Conservation (phyloP, 2,113 vertebrate species). For the Eclectus roratus region DNA sequence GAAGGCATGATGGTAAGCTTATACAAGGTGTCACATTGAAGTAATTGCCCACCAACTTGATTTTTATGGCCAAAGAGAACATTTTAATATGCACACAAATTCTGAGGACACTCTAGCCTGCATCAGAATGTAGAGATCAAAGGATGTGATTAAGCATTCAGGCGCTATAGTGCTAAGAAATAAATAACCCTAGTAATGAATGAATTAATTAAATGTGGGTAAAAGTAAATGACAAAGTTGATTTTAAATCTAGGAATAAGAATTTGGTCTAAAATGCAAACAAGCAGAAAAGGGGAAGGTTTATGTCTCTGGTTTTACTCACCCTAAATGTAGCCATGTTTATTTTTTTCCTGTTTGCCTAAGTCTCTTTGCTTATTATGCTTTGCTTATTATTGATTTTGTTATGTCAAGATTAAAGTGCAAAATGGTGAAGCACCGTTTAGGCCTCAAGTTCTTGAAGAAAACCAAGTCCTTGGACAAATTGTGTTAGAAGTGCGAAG, state of each 20-base stretch:
- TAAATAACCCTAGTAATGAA: not conserved
- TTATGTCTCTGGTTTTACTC: not conserved
- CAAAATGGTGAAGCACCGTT: not conserved
- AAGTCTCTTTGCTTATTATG: not conserved
- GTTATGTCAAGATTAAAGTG: not conserved
- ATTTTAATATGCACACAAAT: not conserved
- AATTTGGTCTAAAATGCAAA: not conserved
- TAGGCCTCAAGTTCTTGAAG: not conserved
- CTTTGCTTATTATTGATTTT: not conserved
- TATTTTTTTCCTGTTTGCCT: not conserved
- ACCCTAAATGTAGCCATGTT: not conserved
- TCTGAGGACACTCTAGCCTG: not conserved
- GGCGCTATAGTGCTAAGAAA: not conserved
- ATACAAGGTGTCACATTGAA: conserved; percentile 59
- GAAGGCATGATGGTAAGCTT: conserved; percentile 68
- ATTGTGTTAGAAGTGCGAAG: not conserved
- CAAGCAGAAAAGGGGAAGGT: not conserved
- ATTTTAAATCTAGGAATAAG: not conserved
- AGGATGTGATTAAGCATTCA: conserved; percentile 4
- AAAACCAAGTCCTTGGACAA: not conserved
- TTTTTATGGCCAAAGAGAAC: conserved; percentile 61
- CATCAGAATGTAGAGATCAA: not conserved
- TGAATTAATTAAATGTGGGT: not conserved
- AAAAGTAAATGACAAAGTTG: not conserved
- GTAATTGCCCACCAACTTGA: conserved; percentile 55